Conservation (phyloP, 2,797 vertebrate species). For the Enteromius viviparus region DNA sequence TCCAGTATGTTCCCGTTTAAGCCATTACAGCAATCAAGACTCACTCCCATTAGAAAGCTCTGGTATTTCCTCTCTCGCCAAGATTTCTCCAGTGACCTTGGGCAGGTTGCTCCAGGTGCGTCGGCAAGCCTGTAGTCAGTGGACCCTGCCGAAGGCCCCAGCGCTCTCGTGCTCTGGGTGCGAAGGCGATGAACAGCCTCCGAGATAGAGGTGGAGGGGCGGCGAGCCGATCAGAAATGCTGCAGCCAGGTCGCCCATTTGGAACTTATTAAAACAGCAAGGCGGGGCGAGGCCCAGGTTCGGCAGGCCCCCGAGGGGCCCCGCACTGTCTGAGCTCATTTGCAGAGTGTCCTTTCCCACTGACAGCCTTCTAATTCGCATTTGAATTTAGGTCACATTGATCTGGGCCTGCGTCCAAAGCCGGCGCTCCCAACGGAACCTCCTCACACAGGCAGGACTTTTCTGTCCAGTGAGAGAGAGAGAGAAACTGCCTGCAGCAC, state of each 20-base stretch:
- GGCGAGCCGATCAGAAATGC: slow-evolving; percentile 38
- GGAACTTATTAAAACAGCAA: slow-evolving; percentile 78
- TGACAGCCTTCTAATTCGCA: slow-evolving; percentile 78
- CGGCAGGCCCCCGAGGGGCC: slow-evolving; percentile 62
- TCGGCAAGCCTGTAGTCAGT: slow-evolving; percentile 24
- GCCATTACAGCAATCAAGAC: slow-evolving; percentile 37
- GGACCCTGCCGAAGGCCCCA: slow-evolving; percentile 3
- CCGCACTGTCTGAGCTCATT: slow-evolving; percentile 76
- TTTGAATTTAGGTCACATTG: slow-evolving; percentile 82
- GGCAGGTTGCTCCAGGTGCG: slow-evolving; percentile 51
- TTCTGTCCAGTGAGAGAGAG: slow-evolving; percentile 56
- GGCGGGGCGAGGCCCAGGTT: slow-evolving; percentile 65
- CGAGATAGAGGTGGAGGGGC: slow-evolving; percentile 49
- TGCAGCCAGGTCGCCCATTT: slow-evolving; percentile 72
- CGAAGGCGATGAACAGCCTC: slow-evolving; percentile 2
- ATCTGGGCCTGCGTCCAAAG: slow-evolving; percentile 78
- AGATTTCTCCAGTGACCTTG: slow-evolving; percentile 41
- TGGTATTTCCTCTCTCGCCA: slow-evolving; percentile 44
- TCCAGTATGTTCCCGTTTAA: slow-evolving; percentile 34
- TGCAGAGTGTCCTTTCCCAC: slow-evolving; percentile 74
- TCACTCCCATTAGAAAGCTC: slow-evolving; percentile 37
- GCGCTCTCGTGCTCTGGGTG: slow-evolving; percentile 14
- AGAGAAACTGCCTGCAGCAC: slow-evolving; percentile 41
- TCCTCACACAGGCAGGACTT: slow-evolving; percentile 59
- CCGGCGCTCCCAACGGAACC: slow-evolving; percentile 63